Evolutionary conservation across 30 jellyfish, hydroid and myxozoan genomes (phyloP).

Genomic region (Pelagia noctiluca): DNA sequence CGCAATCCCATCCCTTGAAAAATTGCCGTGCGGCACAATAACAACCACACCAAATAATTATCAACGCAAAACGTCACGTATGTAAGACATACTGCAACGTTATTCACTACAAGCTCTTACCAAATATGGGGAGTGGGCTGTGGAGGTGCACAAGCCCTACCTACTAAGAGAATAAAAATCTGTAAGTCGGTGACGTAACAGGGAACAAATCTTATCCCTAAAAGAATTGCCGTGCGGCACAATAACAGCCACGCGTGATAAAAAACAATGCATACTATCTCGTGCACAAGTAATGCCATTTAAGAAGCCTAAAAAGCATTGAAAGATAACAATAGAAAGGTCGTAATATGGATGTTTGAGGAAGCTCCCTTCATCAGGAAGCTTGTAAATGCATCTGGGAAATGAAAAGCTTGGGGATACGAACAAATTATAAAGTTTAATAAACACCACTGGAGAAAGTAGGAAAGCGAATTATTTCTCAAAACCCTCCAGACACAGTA

Average conservation of each 20-base stretch:
- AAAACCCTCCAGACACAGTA: constrained; percentile 10
- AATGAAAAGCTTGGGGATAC: constrained; percentile 3
- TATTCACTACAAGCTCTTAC: too few relatives aligned
- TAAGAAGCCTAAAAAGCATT: background rate
- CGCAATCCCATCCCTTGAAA: too few relatives aligned
- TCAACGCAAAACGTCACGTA: too few relatives aligned
- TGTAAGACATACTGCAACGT: too few relatives aligned
- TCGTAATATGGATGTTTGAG: too few relatives aligned
- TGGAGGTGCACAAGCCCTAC: too few relatives aligned
- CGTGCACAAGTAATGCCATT: background rate
- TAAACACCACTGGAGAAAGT: background rate
- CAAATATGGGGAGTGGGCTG: too few relatives aligned
- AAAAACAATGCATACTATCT: background rate
- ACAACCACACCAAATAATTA: too few relatives aligned
- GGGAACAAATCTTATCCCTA: too few relatives aligned
- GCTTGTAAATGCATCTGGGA: background rate
- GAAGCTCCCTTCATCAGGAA: background rate
- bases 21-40: too few relatives aligned
- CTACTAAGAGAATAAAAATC: too few relatives aligned
- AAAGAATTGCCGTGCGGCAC: background rate
- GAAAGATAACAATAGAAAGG: background rate
- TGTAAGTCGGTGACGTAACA: too few relatives aligned
- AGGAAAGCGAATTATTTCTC: constrained; percentile 2
- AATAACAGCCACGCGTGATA: background rate
- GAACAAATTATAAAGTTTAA: background rate